A percentile compares a stretch with the other conserved stretches of the same genome.
Conservation (phyloP, 2,888 invertebrate species). For the Dichetophora obliterata region DNA sequence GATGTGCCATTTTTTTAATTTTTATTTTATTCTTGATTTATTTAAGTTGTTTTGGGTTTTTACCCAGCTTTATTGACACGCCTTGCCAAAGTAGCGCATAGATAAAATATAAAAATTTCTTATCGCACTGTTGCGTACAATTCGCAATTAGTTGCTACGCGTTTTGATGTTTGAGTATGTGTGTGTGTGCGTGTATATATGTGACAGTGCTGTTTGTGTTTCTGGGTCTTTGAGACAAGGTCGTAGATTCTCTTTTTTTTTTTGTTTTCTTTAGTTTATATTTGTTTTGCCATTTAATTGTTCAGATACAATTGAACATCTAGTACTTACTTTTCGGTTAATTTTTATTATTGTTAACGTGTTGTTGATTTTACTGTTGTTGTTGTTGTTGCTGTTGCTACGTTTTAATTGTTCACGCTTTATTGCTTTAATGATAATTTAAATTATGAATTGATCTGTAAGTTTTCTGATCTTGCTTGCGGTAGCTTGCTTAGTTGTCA, state of each 20-base stretch:
- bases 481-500: background rate
- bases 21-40: background rate
- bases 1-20: slow-evolving; percentile 22
- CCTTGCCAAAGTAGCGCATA: slow-evolving; percentile 48
- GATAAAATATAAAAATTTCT: slow-evolving; percentile 51
- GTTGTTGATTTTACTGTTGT: background rate
- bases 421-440: background rate
- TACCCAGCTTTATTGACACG: slow-evolving; percentile 48
- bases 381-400: background rate
- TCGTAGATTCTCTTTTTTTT: background rate
- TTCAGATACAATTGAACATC: slow-evolving; percentile 24
- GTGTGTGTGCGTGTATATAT: slow-evolving; percentile 11
- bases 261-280: background rate
- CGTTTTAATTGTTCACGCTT: background rate
- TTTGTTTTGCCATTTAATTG: slow-evolving; percentile 14
- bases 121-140: slow-evolving; percentile 35
- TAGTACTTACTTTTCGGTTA: background rate
- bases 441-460: background rate
- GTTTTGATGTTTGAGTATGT: background rate
- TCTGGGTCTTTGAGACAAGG: background rate
- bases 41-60: slow-evolving; percentile 16
- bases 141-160: background rate
- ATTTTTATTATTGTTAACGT: background rate
- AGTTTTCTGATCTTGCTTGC: background rate
- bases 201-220: slow-evolving; percentile 2